Percentiles rank a stretch among this genome's conserved stretches.
Conservation (phyloP, 2,888 invertebrate species). For the Synanthedon myopaeformis region DNA sequence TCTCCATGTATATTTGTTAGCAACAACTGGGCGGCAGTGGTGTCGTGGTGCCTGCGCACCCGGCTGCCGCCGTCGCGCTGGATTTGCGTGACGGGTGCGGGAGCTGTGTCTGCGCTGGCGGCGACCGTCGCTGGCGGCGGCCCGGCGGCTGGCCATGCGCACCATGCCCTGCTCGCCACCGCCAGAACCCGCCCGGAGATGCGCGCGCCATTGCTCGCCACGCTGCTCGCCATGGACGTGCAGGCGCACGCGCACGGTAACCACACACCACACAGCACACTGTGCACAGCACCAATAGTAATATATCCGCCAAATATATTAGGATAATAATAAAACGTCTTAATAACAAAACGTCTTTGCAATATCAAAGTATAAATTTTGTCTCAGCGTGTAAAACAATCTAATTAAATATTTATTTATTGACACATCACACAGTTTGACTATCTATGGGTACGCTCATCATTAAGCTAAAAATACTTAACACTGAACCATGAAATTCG, state of each 20-base stretch:
- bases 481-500: too few species aligned
- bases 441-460: too few species aligned
- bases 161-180: conserved; percentile 14
- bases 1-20: conserved; percentile 38
- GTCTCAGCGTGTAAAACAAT: too few species aligned
- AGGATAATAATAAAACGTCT: too few species aligned
- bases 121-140: conserved; percentile 26
- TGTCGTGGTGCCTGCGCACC: conserved; percentile 81
- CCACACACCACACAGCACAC: conserved; percentile 4
- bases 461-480: too few species aligned
- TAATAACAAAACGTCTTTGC: too few species aligned
- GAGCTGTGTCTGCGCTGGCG: conserved; percentile 4
- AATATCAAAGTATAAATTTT: too few species aligned
- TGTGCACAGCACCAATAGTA: neutral
- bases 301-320: too few species aligned
- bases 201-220: conserved; percentile 25
- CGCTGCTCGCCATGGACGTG: conserved; percentile 44
- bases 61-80: conserved; percentile 22
- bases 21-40: conserved; percentile 85
- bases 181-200: conserved; percentile 24
- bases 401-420: too few species aligned
- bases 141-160: conserved; percentile 22
- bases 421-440: too few species aligned
- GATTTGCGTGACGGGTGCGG: neutral
- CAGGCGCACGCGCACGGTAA: conserved; percentile 47